Evolutionary conservation across 2,888 invertebrate genomes (phyloP).

Genomic region (Drosophila meridionalis): DNA sequence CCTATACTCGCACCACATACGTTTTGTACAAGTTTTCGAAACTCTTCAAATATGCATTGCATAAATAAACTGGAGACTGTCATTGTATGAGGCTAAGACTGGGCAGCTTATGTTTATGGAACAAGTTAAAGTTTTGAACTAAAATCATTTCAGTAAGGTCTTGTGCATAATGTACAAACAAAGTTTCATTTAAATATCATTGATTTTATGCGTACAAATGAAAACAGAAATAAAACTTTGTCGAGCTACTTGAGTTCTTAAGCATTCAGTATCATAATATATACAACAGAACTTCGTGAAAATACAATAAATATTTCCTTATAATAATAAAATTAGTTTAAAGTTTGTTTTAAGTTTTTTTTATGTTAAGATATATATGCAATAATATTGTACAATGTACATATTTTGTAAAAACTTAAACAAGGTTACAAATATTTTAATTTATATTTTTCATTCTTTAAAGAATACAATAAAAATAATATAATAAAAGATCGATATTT

Average conservation of each 20-base stretch:
- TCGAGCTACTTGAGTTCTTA: neutral
- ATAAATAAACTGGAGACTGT: neutral
- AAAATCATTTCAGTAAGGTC: neutral
- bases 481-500: too few relatives aligned
- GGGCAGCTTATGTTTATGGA: neutral
- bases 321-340: neutral
- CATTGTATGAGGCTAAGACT: neutral
- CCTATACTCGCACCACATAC: neutral
- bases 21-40: neutral
- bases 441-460: too few relatives aligned
- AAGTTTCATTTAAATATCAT: neutral
- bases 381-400: too few relatives aligned
- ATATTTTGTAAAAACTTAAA: too few relatives aligned
- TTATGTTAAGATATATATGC: neutral
- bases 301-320: neutral
- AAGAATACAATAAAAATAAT: too few relatives aligned
- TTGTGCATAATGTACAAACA: neutral
- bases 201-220: neutral
- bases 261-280: neutral
- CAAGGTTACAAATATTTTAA: too few relatives aligned
- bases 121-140: neutral
- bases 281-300: neutral
- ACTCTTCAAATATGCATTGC: conserved; percentile 5
- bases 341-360: neutral
- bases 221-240: neutral